Conservation (phyloP, 2,797 vertebrate genomes). For the Echeneis naucrates region DNA sequence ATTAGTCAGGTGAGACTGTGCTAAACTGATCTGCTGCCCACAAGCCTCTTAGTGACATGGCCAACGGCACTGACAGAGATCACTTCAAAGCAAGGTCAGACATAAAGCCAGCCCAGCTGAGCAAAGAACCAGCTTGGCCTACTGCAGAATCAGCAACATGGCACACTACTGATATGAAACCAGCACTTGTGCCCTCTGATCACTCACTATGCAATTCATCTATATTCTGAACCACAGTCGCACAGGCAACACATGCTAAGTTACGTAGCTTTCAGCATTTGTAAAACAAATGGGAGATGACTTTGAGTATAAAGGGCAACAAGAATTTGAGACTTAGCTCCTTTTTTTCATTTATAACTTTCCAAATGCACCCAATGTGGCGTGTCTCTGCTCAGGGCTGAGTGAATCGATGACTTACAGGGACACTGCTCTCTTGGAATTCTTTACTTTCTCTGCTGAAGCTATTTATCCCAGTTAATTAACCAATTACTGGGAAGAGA, state of each 20-base stretch:
- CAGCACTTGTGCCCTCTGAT: slow-evolving; percentile 1
- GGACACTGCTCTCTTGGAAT: slow-evolving; percentile 31
- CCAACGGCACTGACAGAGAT: slow-evolving; percentile 69
- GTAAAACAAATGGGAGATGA: background rate
- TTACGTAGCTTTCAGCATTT: background rate
- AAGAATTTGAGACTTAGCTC: background rate
- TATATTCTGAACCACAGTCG: background rate
- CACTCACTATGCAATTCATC: background rate
- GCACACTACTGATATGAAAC: background rate
- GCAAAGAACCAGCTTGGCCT: slow-evolving; percentile 27
- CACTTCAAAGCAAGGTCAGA: slow-evolving; percentile 78
- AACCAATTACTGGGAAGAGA: slow-evolving; percentile 29
- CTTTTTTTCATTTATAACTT: background rate
- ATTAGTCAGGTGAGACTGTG: slow-evolving; percentile 83
- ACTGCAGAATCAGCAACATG: slow-evolving; percentile 11
- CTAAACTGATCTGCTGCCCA: slow-evolving; percentile 81
- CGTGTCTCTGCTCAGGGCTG: background rate
- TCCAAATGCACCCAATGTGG: background rate
- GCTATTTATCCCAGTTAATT: slow-evolving; percentile 51
- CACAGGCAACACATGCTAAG: background rate
- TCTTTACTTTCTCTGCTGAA: slow-evolving; percentile 36
- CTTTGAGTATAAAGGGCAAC: background rate
- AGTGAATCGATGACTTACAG: background rate
- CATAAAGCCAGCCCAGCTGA: slow-evolving; percentile 10
- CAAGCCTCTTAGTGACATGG: slow-evolving; percentile 83